These are phyloP conservation scores for Pseudochaenichthys georgianus DNA, from an alignment of 2,797 vertebrate species.

Conservation along the genomic window DNA sequence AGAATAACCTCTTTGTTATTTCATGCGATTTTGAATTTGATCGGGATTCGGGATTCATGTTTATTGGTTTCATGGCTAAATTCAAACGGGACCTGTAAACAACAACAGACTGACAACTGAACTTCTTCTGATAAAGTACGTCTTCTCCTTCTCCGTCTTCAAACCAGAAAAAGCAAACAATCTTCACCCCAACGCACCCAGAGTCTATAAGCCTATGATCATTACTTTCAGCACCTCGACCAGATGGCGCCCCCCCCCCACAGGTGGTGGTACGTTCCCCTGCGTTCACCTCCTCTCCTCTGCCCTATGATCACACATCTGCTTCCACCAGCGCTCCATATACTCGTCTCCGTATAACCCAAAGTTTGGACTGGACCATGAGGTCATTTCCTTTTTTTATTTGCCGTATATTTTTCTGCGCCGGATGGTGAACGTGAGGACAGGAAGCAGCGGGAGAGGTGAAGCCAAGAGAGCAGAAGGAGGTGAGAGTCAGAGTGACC, in stretches of 20 bases:
- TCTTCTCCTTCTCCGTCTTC: neutral
- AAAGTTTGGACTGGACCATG: conserved; percentile 20
- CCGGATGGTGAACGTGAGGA: conserved; percentile 25
- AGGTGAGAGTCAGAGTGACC: conserved; percentile 7
- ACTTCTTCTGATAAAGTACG: too few relatives aligned
- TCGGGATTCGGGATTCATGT: too few relatives aligned
- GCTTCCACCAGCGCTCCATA: conserved; percentile 34
- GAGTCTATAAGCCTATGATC: neutral
- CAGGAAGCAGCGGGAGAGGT: conserved; percentile 22
- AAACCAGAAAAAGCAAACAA: neutral
- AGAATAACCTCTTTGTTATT: too few relatives aligned
- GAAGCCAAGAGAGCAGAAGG: neutral
- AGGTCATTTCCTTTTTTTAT: conserved; percentile 38
- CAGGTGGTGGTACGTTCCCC: conserved; percentile 54
- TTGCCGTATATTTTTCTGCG: conserved; percentile 30
- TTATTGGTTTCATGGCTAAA: too few relatives aligned
- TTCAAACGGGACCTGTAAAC: too few relatives aligned
- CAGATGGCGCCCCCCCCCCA: conserved; percentile 59
- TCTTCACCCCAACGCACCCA: conserved; percentile 12
- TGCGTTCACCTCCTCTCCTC: conserved; percentile 33
- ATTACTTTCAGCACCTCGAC: conserved; percentile 29
- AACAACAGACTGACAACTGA: too few relatives aligned
- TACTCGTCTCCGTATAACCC: conserved; percentile 48
- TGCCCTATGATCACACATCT: conserved; percentile 63
- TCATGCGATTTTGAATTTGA: too few relatives aligned